These are phyloP conservation scores for Nomada fabriciana DNA, from an alignment of 2,888 invertebrate species.

Conservation along the genomic window DNA sequence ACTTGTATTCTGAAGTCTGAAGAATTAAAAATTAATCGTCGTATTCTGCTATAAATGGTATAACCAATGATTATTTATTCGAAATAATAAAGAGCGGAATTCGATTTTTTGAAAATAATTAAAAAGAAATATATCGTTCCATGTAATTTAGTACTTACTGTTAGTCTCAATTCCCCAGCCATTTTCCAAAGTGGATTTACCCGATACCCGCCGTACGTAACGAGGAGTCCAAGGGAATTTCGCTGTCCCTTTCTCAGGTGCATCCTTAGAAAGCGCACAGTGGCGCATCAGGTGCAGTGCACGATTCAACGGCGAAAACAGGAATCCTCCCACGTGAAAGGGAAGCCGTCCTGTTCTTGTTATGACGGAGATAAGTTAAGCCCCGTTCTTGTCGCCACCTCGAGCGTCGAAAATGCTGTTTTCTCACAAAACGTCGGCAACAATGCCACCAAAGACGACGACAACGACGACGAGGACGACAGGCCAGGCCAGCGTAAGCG, in stretches of 20 bases:
- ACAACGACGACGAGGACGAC: slow-evolving; percentile 78
- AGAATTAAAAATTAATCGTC: no score
- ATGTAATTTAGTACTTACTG: no score
- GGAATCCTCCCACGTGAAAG: slow-evolving; percentile 47
- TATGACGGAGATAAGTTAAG: slow-evolving; percentile 83
- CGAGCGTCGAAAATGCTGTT: slow-evolving; percentile 84
- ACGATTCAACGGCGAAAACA: neutral
- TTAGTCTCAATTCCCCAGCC: neutral
- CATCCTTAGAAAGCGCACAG: neutral
- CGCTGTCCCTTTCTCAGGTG: slow-evolving; percentile 21
- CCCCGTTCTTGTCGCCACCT: slow-evolving; percentile 83
- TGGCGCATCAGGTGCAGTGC: slow-evolving; percentile 59
- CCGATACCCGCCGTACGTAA: neutral
- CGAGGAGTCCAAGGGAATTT: neutral
- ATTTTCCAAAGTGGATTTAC: neutral
- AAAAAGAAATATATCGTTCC: no score
- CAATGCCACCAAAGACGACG: slow-evolving; percentile 77
- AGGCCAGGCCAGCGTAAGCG: slow-evolving; percentile 77
- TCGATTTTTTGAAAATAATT: neutral
- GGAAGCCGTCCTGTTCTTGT: slow-evolving; percentile 64
- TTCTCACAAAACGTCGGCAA: slow-evolving; percentile 83
- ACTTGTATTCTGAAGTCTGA: no score
- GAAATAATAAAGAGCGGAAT: neutral
- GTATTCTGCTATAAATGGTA: no score
- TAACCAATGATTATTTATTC: no score